Evolutionary conservation across 2,888 invertebrate genomes (phyloP), one percentile per base, ranked within the genome.

Genomic region (Didymodactylos carnosus): DNA sequence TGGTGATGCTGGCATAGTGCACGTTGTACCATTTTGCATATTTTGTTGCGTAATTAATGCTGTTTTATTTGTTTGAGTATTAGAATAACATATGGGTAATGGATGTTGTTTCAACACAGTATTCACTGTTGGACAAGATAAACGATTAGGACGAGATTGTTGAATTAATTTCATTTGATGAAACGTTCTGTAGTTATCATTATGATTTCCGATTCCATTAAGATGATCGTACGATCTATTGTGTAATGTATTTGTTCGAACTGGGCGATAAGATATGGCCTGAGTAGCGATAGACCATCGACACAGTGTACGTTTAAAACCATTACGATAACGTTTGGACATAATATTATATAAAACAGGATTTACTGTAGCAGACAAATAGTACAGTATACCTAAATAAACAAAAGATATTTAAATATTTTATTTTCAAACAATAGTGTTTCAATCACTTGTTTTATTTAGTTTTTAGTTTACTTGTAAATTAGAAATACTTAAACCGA

Each of bases 261-360:
- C 62, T 35, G 29, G 16, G 8, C 62, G 62, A 62, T 35, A 62
- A 0, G n/a, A 62, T 19, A n/a, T 3, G 29, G 19, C 35, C 3
- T 8, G 16, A 3, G 62, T 11, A 5, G 35, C 1, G 11, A n/a
- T 35, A 11, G 3, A 8, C 35, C 62, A 62, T 19, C 62, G 62
- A 25, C 62, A 62, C 35, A 62, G 35, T 29, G 62, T 62, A 35
- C 62, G 62, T 89, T 90, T 91, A 84, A 94, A 94, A 69, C 94
- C 94, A 77, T 90, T 90, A 70, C 93, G 87, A 82, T 93, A 94
- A 83, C 93, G 92, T 82, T 91, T 88, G 13, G 92, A 93, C 92
- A 94, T 92, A 73, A 92, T 90, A 83, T 93, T 91, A 84, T 94
- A 94, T 49, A 94, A 87, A 77, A 94, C 87, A 0, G 94, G 94